These are phyloP conservation scores for Hypsibius dujardini DNA, from an alignment of 1,140 invertebrate species.

Conservation along the genomic window DNA sequence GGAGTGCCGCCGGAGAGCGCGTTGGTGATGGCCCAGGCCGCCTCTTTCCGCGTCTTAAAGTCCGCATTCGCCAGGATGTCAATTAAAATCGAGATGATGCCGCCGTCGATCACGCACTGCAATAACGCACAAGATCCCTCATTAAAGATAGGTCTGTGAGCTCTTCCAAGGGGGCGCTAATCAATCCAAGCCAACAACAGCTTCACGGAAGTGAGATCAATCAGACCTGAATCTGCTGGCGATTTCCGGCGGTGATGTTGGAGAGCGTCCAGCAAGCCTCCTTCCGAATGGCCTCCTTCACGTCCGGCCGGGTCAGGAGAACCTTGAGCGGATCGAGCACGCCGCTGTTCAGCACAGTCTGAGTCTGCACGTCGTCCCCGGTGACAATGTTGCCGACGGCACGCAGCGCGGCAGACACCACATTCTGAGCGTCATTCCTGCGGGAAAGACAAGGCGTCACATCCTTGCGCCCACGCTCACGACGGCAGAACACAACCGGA, in stretches of 20 bases:
- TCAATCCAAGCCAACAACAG: neutral
- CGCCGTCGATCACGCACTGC: slow-evolving; percentile 80
- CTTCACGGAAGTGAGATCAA: neutral
- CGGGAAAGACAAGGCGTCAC: slow-evolving; percentile 23
- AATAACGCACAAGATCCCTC: slow-evolving; percentile 28
- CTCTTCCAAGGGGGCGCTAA: neutral
- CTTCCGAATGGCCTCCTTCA: slow-evolving; percentile 74
- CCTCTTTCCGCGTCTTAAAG: slow-evolving; percentile 91
- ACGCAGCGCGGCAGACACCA: slow-evolving; percentile 79
- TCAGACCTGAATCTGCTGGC: slow-evolving; percentile 64
- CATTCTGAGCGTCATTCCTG: slow-evolving; percentile 69
- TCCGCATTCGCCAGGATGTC: slow-evolving; percentile 75
- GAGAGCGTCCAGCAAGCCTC: slow-evolving; percentile 97
- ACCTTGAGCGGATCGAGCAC: slow-evolving; percentile 67
- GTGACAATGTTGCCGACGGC: slow-evolving; percentile 96
- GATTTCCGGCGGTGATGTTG: slow-evolving; percentile 91
- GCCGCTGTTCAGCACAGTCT: slow-evolving; percentile 74
- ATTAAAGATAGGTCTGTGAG: slow-evolving; percentile 12
- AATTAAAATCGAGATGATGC: slow-evolving; percentile 79
- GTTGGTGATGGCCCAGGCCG: slow-evolving; percentile 94
- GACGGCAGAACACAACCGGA: slow-evolving; percentile 9
- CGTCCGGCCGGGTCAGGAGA: slow-evolving; percentile 47
- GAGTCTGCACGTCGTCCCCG: slow-evolving; percentile 89
- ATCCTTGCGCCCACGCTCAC: no score
- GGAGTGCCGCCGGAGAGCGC: slow-evolving; percentile 82